Percentiles rank a stretch among this genome's conserved stretches.
phyloP scores from a whole-genome alignment of 2,113 vertebrate genomes.

The Desmodus rotundus region DNA sequence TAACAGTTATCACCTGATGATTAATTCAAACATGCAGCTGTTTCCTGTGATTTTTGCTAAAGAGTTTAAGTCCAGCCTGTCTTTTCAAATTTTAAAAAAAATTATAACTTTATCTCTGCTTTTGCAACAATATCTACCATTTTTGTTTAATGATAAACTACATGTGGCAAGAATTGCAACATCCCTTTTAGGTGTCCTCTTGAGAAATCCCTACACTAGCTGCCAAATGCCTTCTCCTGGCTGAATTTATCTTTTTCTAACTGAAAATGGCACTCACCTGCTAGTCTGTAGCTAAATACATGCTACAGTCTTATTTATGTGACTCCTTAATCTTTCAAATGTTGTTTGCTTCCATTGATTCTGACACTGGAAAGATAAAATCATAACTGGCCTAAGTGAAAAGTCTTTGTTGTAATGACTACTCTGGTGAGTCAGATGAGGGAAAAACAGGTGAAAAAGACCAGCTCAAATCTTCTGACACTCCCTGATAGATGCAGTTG shows the following conservation, averaged over 20 bases:
- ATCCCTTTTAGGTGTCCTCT: constrained; percentile 29
- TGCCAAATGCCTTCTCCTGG: background rate
- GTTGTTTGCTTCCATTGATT: background rate
- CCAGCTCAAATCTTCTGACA: background rate
- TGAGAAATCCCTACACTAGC: constrained; percentile 47
- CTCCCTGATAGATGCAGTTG: background rate
- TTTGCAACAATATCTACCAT: constrained; percentile 28
- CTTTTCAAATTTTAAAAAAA: background rate
- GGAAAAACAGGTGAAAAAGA: background rate
- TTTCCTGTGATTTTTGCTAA: background rate
- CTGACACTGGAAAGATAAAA: background rate
- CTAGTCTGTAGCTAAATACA: background rate
- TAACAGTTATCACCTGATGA: background rate
- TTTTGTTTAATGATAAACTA: constrained; percentile 66
- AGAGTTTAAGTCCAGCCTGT: background rate
- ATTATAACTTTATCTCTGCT: constrained; percentile 29
- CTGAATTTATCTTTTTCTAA: background rate
- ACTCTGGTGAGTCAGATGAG: background rate
- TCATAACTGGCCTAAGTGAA: background rate
- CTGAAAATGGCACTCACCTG: background rate
- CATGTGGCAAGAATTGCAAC: constrained; percentile 59
- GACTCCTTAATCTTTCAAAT: background rate
- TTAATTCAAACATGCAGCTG: background rate
- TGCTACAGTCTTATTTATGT: background rate
- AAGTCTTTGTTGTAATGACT: background rate